These are phyloP conservation scores for Spilarctia lutea DNA, from an alignment of 2,888 invertebrate genomes.

Conservation along the genomic window DNA sequence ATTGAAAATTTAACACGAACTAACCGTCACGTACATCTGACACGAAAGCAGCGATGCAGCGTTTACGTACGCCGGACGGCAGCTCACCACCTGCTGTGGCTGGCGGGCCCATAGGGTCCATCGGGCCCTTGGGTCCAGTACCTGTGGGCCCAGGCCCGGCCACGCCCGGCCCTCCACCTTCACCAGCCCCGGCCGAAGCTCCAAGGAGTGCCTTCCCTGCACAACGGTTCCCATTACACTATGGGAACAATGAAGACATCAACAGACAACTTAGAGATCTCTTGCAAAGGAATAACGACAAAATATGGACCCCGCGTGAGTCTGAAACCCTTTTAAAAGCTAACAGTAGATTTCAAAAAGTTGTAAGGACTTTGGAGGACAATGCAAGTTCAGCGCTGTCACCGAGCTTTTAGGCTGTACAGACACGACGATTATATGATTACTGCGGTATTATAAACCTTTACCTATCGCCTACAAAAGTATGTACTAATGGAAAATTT, in stretches of 20 bases:
- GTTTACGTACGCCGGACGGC: conserved; percentile 72
- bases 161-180: conserved; percentile 46
- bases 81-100: conserved; percentile 57
- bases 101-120: conserved; percentile 47
- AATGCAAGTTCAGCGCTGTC: background rate
- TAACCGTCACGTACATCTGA: conserved; percentile 41
- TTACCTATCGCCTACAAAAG: background rate
- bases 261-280: conserved; percentile 93
- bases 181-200: conserved; percentile 65
- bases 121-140: conserved; percentile 50
- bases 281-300: conserved; percentile 91
- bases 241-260: conserved; percentile 82
- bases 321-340: conserved; percentile 26
- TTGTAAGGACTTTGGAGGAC: background rate
- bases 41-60: conserved; percentile 80
- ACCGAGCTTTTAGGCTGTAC: background rate
- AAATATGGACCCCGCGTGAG: conserved; percentile 87
- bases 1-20: conserved; percentile 5
- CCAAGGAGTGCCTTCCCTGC: conserved; percentile 77
- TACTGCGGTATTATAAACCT: background rate
- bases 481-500: background rate
- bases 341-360: too few species aligned
- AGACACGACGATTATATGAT: background rate
- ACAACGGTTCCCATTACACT: conserved; percentile 81
- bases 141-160: conserved; percentile 41